Evolutionary conservation across 2,113 vertebrate species (phyloP), one percentile per base, ranked within the genome.

Genomic region (Apodemus speciosus): DNA sequence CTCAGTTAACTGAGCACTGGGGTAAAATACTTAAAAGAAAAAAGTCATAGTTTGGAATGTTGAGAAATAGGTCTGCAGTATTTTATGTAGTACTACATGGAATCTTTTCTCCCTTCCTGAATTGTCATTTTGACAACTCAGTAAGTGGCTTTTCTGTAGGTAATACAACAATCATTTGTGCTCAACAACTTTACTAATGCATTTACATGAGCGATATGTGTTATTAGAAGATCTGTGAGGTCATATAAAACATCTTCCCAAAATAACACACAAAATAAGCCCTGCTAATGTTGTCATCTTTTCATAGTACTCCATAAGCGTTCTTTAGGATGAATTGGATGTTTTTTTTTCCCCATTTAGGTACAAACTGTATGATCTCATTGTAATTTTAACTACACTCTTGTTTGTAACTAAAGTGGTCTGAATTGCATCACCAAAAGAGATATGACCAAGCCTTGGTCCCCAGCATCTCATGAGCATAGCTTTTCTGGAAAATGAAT

Each of bases 381-480:
- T 69, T 88, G 92, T 79, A 80, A 56, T 60, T 90, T 90, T 40
- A 64, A 40, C 23, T 60, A 84, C 64, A 56, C 53, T 90, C 32
- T 85, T 88, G 43, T 69, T 23, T 80, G 32, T 85, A 30, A 80
- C 27, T 38, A 40, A 53, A 88, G 35, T 73, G 14, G 49, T 9
- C 64, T 93, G 72, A 73, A 80, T 81, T 85, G 32, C 66, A 68
- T 89, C 6, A 73, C 16, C 9, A 43, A 86, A 80, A 30, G 81
- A 81, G 30, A 68, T 89, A 86, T 71, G 73, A 49, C 7, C 20
- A 93, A 92, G 25, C 2, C 23, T 92, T 83, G 71, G 46, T 30
- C 16, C 23, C 49, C 13, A 73, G 21, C 3, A 46, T 75, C 60
- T 38, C 64, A 21, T 72, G 43, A 77, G 18, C 60, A 14, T 1